phyloP scores from a whole-genome alignment of 30 jellyfish, hydroid and myxozoan species.

The Hydra vulgaris region DNA sequence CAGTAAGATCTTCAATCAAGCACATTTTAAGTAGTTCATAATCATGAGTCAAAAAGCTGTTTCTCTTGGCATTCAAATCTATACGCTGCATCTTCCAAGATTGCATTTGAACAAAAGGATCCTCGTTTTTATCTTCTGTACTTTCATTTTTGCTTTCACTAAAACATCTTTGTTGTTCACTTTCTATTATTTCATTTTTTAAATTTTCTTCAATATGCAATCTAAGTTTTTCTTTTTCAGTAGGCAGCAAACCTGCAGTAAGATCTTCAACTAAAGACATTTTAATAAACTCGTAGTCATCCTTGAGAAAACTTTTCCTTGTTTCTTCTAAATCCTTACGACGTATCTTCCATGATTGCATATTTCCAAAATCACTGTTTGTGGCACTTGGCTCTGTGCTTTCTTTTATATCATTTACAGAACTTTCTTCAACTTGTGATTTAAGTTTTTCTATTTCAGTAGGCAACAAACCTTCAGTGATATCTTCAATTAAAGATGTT shows the following conservation, averaged over 20 bases:
- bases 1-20: neutral
- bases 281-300: neutral
- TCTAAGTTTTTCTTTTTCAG: neutral
- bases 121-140: neutral
- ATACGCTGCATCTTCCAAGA: neutral
- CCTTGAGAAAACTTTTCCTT: neutral
- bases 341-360: neutral
- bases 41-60: neutral
- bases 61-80: neutral
- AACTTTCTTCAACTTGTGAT: neutral
- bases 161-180: no score
- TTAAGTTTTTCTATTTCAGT: neutral
- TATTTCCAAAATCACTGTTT: neutral
- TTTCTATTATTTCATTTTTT: neutral
- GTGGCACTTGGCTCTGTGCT: neutral
- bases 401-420: neutral
- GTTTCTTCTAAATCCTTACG: neutral
- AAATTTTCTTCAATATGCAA: neutral
- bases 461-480: neutral
- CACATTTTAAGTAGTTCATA: neutral
- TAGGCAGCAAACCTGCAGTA: neutral
- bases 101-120: neutral
- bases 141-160: no score
- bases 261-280: neutral
- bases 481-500: neutral